Evolutionary conservation across 2,113 vertebrate species (phyloP).

Genomic region (Triplophysa siluroides): DNA sequence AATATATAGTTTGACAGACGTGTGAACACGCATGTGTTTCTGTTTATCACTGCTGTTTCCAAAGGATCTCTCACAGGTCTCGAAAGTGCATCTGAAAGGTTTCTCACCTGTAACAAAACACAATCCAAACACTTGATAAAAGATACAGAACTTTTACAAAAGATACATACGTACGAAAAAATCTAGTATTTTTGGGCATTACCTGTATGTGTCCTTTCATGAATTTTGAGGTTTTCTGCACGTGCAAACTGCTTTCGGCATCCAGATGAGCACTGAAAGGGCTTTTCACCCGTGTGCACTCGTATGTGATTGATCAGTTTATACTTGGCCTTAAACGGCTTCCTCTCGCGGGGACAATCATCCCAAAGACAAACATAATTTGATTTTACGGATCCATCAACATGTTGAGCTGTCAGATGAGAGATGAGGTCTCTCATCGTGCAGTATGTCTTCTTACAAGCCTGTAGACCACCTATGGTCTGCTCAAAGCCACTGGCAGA

Average conservation of each 20-base stretch:
- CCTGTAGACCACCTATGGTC: conserved; percentile 63
- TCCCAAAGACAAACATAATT: conserved; percentile 83
- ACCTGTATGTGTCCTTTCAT: conserved; percentile 32
- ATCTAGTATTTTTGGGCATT: background rate
- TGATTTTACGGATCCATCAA: conserved; percentile 82
- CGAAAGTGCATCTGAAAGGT: conserved; percentile 79
- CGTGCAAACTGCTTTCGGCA: conserved; percentile 4
- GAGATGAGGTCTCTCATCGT: conserved; percentile 72
- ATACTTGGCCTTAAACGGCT: conserved; percentile 75
- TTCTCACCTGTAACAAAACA: conserved; percentile 18
- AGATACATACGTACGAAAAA: too few relatives aligned
- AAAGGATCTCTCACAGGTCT: conserved; percentile 84
- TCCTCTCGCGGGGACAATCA: conserved; percentile 79
- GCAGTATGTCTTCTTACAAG: conserved; percentile 71
- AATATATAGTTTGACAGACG: conserved; percentile 83
- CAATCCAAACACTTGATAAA: background rate
- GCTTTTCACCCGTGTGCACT: conserved; percentile 22
- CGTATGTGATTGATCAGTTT: conserved; percentile 25
- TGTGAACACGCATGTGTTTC: conserved; percentile 88
- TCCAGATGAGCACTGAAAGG: conserved; percentile 39
- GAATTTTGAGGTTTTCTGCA: conserved; percentile 19
- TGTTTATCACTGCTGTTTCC: conserved; percentile 87
- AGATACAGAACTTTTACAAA: too few relatives aligned
- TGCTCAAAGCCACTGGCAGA: conserved; percentile 19
- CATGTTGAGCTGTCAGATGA: conserved; percentile 84